Evolutionary conservation across 2,113 vertebrate species (phyloP), one percentile per base, ranked within the genome.

Genomic region (Limanda limanda): DNA sequence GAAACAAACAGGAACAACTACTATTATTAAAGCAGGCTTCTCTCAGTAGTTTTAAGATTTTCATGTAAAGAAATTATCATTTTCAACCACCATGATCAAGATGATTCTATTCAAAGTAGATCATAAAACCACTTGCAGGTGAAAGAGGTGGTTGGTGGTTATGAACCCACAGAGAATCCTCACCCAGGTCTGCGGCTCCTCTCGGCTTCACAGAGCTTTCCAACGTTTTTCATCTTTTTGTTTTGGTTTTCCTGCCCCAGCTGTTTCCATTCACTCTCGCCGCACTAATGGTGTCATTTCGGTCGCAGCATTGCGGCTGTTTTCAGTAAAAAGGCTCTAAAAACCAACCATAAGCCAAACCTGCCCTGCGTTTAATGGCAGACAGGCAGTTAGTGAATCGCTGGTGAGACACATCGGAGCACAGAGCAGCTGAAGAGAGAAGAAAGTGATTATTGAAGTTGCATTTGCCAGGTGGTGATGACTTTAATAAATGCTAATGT

Each of bases 401-500:
- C 40, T 18, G 27, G 51, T 20, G 54, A 65, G 59, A 42, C 42
- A 54, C 31, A 31, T 31, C 31, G 31, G 6, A 7, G 31, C 31
- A 31, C 13, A 52, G 23, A 24, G 59, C 51, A 37, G 55, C 13
- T 57, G 17, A 21, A 21, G 1, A 57, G 55, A 25, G 55, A 14
- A 15, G 15, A 12, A 59, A 13, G 20, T 20, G 27, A 59, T 71
- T 59, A 48, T 24, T 74, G 40, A 64, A 65, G 51, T 73, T 64
- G 11, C 61, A 45, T 64, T 68, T 58, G 48, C 35, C 54, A 75
- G 62, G 68, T 69, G 68, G 11, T 0, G 2, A 23, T 61, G 37
- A 71, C 17, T 75, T 59, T 35, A 58, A 54, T 80, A 65, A 18
- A 74, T 51, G 66, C 5, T 71, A 54, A 80, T 74, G 58, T 60